These are phyloP conservation scores for Atlantisia rogersi DNA, from an alignment of 2,113 vertebrate genomes.

Conservation along the genomic window DNA sequence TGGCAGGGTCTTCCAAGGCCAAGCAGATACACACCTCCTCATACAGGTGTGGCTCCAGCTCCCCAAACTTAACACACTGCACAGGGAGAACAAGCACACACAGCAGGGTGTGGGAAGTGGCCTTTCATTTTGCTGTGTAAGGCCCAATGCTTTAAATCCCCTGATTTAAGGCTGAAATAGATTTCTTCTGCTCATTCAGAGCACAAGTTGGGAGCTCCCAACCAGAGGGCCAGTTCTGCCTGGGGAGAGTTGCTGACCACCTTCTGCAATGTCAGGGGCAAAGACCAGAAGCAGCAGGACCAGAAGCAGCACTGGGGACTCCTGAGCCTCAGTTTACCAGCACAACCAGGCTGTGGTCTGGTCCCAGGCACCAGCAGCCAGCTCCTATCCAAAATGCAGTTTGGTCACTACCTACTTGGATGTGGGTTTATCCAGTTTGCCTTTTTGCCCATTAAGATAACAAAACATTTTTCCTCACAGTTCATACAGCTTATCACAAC, in stretches of 20 bases:
- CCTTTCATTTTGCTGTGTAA: neutral
- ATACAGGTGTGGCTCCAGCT: neutral
- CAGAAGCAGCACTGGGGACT: neutral
- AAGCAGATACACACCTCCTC: neutral
- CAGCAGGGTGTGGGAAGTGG: neutral
- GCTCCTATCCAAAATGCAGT: neutral
- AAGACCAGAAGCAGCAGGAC: neutral
- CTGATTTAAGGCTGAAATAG: neutral
- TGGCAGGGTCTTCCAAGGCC: neutral
- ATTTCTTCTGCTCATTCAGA: neutral
- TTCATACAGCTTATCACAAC: neutral
- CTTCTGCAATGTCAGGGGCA: rapidly evolving
- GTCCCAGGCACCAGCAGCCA: neutral
- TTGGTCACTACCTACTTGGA: neutral
- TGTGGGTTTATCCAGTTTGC: neutral
- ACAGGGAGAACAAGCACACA: neutral
- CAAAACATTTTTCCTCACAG: neutral
- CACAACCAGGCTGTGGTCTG: neutral
- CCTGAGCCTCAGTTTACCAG: neutral
- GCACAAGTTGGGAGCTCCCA: neutral
- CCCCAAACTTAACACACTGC: neutral
- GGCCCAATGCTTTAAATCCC: neutral
- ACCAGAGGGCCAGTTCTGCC: neutral
- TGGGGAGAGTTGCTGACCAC: neutral
- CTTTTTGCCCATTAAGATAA: neutral